Evolutionary conservation across 2,113 vertebrate species (phyloP).

Genomic region (Anarhynchus alexandrinus): DNA sequence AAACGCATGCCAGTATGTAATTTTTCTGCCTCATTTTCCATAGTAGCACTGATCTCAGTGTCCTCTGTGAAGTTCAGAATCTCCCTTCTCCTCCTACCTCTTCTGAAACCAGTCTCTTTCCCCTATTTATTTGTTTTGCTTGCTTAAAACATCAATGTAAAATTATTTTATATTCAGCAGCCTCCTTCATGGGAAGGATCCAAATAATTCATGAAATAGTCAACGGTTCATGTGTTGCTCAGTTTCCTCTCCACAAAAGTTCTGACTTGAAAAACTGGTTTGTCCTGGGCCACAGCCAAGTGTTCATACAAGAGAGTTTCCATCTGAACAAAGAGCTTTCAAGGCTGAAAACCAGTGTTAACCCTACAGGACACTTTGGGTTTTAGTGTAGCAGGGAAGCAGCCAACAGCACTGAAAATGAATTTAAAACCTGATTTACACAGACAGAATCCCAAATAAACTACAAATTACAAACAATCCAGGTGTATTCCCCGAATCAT

Average conservation of each 20-base stretch:
- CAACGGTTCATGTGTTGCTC: neutral
- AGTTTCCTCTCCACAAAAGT: constrained; percentile 16
- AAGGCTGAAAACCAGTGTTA: constrained; percentile 23
- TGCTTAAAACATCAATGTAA: neutral
- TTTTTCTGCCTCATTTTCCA: neutral
- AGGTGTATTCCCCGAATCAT: neutral
- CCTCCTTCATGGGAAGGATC: neutral
- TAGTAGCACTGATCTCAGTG: neutral
- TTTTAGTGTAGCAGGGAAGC: neutral
- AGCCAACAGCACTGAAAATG: neutral
- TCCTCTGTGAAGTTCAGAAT: neutral
- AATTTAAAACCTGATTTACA: neutral
- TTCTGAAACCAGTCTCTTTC: neutral
- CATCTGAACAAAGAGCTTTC: constrained; percentile 22
- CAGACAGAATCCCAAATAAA: neutral
- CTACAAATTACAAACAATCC: neutral
- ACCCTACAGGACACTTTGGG: neutral
- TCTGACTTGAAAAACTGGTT: constrained; percentile 58
- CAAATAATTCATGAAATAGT: neutral
- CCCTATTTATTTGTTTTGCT: neutral
- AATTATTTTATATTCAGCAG: neutral
- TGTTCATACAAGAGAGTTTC: constrained; percentile 3
- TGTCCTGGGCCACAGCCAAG: constrained; percentile 37
- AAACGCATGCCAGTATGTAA: neutral
- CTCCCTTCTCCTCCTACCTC: neutral